phyloP scores from a whole-genome alignment of 2,113 vertebrate species.

The Peromyscus maniculatus region DNA sequence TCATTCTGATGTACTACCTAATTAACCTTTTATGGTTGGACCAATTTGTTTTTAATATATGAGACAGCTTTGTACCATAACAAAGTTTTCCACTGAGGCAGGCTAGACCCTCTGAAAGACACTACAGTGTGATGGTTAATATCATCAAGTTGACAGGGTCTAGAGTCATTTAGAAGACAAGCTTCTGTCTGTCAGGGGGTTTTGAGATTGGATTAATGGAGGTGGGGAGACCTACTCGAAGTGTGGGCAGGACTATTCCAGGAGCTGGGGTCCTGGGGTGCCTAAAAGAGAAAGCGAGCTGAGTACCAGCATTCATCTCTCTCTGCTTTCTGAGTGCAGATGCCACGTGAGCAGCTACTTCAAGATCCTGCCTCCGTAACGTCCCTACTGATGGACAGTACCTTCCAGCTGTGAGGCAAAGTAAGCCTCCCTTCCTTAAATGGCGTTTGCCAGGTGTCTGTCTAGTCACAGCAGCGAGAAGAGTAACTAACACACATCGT shows the following conservation, averaged over 20 bases:
- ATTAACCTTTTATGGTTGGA: conserved; percentile 53
- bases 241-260: neutral
- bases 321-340: neutral
- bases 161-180: neutral
- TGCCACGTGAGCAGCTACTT: neutral
- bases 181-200: too few relatives aligned
- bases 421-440: neutral
- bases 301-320: neutral
- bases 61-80: conserved; percentile 10
- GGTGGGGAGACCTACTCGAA: neutral
- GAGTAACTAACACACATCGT: neutral
- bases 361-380: neutral
- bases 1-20: conserved; percentile 59
- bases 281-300: neutral
- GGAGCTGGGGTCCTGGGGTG: neutral
- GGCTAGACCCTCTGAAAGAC: conserved; percentile 21
- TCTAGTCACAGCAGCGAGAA: neutral
- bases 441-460: neutral
- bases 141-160: neutral
- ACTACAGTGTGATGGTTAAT: neutral
- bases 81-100: neutral
- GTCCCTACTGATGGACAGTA: neutral
- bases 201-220: too few relatives aligned
- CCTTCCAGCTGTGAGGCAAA: neutral
- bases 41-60: neutral